Conservation (phyloP, 2,888 invertebrate genomes). For the Sarcophaga caerulescens region DNA sequence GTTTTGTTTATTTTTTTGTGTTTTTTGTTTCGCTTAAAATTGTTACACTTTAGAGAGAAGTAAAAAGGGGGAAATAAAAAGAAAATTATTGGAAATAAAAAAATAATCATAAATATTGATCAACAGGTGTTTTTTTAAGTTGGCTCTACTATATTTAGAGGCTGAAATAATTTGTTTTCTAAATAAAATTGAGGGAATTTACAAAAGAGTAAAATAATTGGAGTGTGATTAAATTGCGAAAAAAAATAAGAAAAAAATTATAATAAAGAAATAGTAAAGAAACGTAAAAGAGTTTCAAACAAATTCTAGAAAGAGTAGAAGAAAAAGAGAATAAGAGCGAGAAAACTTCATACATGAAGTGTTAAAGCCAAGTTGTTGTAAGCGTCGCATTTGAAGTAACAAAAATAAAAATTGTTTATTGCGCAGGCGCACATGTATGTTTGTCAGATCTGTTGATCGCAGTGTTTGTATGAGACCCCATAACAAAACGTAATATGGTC, state of each 20-base stretch:
- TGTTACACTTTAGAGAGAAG: not conserved
- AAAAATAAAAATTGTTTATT: conserved; percentile 47
- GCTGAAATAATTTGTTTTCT: conserved; percentile 48
- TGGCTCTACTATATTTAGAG: conserved; percentile 11
- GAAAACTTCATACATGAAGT: not conserved
- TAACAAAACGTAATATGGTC: conserved; percentile 40
- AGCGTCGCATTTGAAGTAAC: not conserved
- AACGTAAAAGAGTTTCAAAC: conserved; percentile 24
- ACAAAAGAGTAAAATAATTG: conserved; percentile 37
- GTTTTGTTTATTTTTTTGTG: not conserved
- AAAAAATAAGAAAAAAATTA: no score
- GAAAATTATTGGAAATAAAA: conserved; percentile 23
- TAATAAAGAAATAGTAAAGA: not conserved
- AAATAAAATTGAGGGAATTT: conserved; percentile 45
- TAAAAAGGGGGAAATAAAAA: not conserved
- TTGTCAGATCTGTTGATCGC: not conserved
- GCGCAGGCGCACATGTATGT: conserved; percentile 57
- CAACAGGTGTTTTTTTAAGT: conserved; percentile 61
- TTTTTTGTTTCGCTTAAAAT: conserved; percentile 24
- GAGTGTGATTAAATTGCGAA: not conserved
- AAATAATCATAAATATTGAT: conserved; percentile 46
- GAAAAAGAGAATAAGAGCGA: conserved; percentile 26
- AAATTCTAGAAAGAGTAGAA: conserved; percentile 12
- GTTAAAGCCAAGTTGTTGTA: not conserved
- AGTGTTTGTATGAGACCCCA: conserved; percentile 14